Base-by-base conservation (phyloP, 1,140 invertebrate species). In the Drosophila pachea region DNA sequence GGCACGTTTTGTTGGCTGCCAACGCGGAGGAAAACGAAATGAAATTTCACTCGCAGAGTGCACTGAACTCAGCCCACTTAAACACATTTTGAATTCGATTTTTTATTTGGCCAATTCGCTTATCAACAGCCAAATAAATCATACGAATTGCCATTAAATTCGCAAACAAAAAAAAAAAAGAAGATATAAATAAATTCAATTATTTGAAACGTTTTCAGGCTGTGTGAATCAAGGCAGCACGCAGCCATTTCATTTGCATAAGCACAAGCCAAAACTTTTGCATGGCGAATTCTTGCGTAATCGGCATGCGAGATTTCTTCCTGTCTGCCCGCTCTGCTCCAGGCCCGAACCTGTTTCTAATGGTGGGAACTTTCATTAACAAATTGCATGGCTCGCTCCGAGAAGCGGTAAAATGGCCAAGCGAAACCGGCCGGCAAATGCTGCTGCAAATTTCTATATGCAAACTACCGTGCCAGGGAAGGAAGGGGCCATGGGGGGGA, bases 331-430 rank as follows among this genome's bases (percentile, higher is more conserved):
- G 5, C 35, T 36, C 36, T 43, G 48, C 40, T 7, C 52, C 66
- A 65, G n/a, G 62, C 52, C 45, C 36, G 76, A 84, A 84, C 81
- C 81, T 84, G 81, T 84, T 84, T 86, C 81, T 84, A 84, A 84
- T 84, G 81, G 82, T 84, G 81, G 76, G 81, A 84, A 84, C 81
- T 84, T 81, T 84, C 81, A 84, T 84, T 84, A 86, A 79, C 75
- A 81, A 81, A 65, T 31, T 11, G 32, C 32, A 49, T 48, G 40
- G 47, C 53, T 61, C 59, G 50, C n/a, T 40, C 47, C 40, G 0
- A 12, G 12, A 42, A 42, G 40, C 40, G 62, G 31, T 7, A 31
- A 60, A 59, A 68, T 47, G 22, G n/a, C 33, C 61, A 81, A 70
- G 50, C 40, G 72, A 83, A 83, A 84, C 79, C 79, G 79, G 79